Conservation (phyloP, 2,888 invertebrate genomes). For the Thumatha senex region DNA sequence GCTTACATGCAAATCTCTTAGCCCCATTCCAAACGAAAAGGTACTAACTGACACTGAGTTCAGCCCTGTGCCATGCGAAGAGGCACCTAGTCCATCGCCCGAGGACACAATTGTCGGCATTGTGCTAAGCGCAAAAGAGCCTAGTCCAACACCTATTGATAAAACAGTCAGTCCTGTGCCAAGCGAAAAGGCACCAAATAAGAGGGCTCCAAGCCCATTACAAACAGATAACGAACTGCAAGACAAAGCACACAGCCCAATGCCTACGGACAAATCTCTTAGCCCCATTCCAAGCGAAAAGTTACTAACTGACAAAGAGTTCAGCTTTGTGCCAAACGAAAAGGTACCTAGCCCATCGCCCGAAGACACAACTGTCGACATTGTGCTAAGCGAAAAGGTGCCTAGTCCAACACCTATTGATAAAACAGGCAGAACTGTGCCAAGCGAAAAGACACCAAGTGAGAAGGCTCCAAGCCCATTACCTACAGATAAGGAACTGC, state of each 20-base stretch:
- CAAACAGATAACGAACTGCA: conserved; percentile 4
- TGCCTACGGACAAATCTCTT: neutral
- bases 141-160: neutral
- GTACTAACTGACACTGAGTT: conserved; percentile 6
- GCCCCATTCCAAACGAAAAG: neutral
- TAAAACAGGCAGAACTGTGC: neutral
- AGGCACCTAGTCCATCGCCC: conserved; percentile 1
- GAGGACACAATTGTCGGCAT: neutral
- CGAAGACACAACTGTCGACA: conserved; percentile 11
- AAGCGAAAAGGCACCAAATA: neutral
- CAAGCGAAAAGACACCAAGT: neutral
- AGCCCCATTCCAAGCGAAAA: conserved; percentile 2
- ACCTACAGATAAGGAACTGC: no score
- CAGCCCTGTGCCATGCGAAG: neutral
- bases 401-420: conserved; percentile 7
- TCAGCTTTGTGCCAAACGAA: neutral
- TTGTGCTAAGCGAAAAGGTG: neutral
- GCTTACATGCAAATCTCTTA: neutral
- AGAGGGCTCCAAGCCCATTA: conserved; percentile 3
- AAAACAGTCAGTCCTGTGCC: neutral
- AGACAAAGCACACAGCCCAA: conserved; percentile 8
- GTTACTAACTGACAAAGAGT: neutral
- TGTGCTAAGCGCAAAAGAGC: neutral
- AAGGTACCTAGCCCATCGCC: conserved; percentile 9
- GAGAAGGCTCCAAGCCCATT: no score